phyloP scores from a whole-genome alignment of 2,888 invertebrate genomes.

The Syrista parreyssii region DNA sequence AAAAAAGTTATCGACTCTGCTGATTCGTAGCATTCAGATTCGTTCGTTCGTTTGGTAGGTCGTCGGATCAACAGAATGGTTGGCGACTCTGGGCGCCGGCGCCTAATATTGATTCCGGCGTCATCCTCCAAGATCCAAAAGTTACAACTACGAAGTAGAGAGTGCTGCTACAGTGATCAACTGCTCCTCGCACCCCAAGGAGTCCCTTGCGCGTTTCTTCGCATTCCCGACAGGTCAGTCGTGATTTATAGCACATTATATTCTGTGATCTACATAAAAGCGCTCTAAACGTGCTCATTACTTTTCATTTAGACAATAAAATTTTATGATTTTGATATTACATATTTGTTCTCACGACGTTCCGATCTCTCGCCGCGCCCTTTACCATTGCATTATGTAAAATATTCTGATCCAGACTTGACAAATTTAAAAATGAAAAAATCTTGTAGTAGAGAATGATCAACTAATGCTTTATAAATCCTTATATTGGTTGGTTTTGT shows the following conservation, averaged over 20 bases:
- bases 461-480: background rate
- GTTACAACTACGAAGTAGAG: slow-evolving; percentile 52
- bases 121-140: slow-evolving; percentile 41
- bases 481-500: slow-evolving; percentile 1
- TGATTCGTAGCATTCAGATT: background rate
- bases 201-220: slow-evolving; percentile 52
- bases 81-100: slow-evolving; percentile 48
- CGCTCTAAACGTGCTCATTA: background rate
- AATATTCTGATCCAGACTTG: background rate
- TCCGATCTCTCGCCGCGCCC: background rate
- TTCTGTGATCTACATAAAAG: background rate
- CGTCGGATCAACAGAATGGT: background rate
- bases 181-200: slow-evolving; percentile 57
- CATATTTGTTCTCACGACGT: background rate
- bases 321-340: background rate
- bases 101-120: slow-evolving; percentile 59
- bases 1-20: background rate
- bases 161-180: slow-evolving; percentile 59
- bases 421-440: background rate
- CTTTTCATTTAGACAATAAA: background rate
- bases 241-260: slow-evolving; percentile 6
- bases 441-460: background rate
- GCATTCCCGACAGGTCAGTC: slow-evolving; percentile 58
- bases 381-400: slow-evolving; percentile 9
- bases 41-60: background rate